phyloP scores from a whole-genome alignment of 2,113 vertebrate species.

The Rhodinocichla rosea region DNA sequence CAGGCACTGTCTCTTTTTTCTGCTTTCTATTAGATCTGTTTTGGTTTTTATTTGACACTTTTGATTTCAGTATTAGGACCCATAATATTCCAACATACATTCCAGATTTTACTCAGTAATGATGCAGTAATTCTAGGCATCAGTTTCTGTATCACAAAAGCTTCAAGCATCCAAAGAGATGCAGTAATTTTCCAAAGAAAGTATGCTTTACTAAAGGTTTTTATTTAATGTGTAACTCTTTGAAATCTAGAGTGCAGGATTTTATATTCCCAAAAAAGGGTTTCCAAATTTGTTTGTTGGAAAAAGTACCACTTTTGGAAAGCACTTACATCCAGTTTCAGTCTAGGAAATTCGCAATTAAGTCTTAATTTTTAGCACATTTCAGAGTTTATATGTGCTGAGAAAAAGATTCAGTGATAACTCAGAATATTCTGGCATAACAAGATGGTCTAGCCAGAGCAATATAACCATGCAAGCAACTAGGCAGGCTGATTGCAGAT shows the following conservation, averaged over 20 bases:
- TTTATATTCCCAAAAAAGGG: not conserved
- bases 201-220: not conserved
- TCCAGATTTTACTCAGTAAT: not conserved
- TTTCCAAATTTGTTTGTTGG: not conserved
- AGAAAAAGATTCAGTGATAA: not conserved
- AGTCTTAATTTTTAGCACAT: not conserved
- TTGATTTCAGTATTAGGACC: not conserved
- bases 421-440: not conserved
- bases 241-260: not conserved
- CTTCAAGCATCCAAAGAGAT: not conserved
- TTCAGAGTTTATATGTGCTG: not conserved
- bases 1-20: not conserved
- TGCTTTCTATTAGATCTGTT: not conserved
- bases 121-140: not conserved
- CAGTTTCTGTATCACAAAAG: not conserved
- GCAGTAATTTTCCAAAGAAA: not conserved
- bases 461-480: not conserved
- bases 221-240: not conserved
- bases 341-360: not conserved
- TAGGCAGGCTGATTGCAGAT: not conserved
- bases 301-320: not conserved
- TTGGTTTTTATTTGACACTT: not conserved
- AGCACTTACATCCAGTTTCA: not conserved
- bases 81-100: not conserved
- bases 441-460: not conserved